These are phyloP conservation scores for Thunnus albacares DNA, from an alignment of 2,797 vertebrate species.

Conservation along the genomic window DNA sequence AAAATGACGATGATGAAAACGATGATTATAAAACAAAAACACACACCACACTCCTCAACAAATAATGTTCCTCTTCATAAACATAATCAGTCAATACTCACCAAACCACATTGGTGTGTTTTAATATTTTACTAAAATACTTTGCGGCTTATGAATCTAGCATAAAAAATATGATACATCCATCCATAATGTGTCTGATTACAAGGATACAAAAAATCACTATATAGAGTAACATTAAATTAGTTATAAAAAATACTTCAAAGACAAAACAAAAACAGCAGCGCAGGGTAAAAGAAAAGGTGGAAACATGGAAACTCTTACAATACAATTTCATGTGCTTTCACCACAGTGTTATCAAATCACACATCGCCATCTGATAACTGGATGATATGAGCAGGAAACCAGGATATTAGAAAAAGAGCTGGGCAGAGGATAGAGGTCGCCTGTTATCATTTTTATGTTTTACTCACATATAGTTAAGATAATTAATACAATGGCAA, in stretches of 20 bases:
- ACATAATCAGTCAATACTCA: constrained; percentile 21
- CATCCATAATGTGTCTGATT: constrained; percentile 65
- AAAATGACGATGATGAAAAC: neutral
- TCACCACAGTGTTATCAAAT: constrained; percentile 35
- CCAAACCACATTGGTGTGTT: constrained; percentile 12
- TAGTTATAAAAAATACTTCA: constrained; percentile 55
- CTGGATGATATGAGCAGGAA: constrained; percentile 6
- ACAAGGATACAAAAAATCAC: constrained; percentile 66
- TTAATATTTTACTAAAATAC: constrained; percentile 66
- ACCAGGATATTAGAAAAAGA: constrained; percentile 14
- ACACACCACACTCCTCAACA: neutral
- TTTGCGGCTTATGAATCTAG: constrained; percentile 59
- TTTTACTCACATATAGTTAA: constrained; percentile 27
- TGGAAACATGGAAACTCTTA: constrained; percentile 8
- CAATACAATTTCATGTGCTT: constrained; percentile 23
- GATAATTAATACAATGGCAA: constrained; percentile 4
- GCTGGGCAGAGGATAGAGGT: neutral
- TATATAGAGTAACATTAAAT: constrained; percentile 65
- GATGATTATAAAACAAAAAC: neutral
- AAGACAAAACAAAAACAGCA: constrained; percentile 59
- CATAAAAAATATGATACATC: constrained; percentile 82
- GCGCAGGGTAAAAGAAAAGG: constrained; percentile 33
- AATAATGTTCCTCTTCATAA: constrained; percentile 10
- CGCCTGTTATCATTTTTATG: constrained; percentile 2
- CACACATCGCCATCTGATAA: constrained; percentile 30